Percentiles rank a stretch among this genome's conserved stretches.
These are phyloP conservation scores for Pseudopleuronectes americanus DNA, from an alignment of 2,797 vertebrate genomes.

Conservation along the genomic window DNA sequence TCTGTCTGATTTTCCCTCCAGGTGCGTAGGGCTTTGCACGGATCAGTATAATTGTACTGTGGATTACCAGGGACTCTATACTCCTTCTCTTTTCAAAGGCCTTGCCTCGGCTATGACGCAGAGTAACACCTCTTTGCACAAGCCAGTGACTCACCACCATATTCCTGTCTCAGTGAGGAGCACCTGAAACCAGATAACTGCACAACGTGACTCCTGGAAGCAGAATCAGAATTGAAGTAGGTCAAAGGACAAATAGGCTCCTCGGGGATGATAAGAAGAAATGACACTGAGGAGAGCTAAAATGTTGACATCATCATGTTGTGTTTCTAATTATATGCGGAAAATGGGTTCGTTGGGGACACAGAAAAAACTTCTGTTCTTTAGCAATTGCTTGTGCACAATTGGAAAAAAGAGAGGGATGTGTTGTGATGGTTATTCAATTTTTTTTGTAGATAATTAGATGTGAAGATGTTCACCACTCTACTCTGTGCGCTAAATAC, in stretches of 20 bases:
- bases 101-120: not conserved
- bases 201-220: slow-evolving; percentile 18
- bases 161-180: slow-evolving; percentile 33
- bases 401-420: no score
- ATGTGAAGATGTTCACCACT: no score
- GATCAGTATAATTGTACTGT: slow-evolving; percentile 24
- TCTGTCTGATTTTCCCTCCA: not conserved
- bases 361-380: no score
- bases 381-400: no score
- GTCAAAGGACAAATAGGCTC: slow-evolving; percentile 12
- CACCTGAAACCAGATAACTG: slow-evolving; percentile 15
- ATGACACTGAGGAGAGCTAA: not conserved
- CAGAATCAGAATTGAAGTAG: slow-evolving; percentile 20
- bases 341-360: no score
- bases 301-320: not conserved
- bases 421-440: no score
- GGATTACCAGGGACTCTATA: slow-evolving; percentile 14
- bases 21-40: slow-evolving; percentile 18
- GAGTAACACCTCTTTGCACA: not conserved
- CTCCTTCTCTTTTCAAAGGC: slow-evolving; percentile 20
- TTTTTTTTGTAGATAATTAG: no score
- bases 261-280: not conserved
- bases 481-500: no score
- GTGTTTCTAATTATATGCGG: not conserved
- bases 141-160: slow-evolving; percentile 22